Evolutionary conservation across 2,888 invertebrate genomes (phyloP).

Genomic region (Aleiodes alternator): DNA sequence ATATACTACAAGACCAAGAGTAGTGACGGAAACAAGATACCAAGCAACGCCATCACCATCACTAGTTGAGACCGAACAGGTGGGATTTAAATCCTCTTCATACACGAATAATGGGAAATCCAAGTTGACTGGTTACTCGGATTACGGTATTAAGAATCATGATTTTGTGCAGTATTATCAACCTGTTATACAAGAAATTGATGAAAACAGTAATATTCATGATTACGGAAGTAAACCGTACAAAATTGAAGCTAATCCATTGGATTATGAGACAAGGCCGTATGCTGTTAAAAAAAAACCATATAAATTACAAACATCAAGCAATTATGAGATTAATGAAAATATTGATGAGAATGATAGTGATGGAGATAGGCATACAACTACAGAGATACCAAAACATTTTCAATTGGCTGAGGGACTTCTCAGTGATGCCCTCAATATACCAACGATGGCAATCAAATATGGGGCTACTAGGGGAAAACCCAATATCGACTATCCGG

Average conservation of each 20-base stretch:
- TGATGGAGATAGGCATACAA: constrained; percentile 48
- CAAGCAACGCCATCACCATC: constrained; percentile 64
- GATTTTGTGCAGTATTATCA: constrained; percentile 66
- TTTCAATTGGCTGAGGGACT: constrained; percentile 56
- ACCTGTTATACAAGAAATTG: constrained; percentile 64
- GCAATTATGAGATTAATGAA: constrained; percentile 63
- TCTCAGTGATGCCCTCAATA: constrained; percentile 46
- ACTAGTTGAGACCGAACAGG: constrained; percentile 44
- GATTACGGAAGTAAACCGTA: constrained; percentile 49
- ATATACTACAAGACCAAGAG: constrained; percentile 63
- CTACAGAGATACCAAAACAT: constrained; percentile 56
- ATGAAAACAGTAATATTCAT: constrained; percentile 52
- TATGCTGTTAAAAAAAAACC: constrained; percentile 44
- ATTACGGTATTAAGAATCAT: constrained; percentile 55
- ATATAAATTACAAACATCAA: constrained; percentile 39
- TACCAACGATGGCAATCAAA: constrained; percentile 62
- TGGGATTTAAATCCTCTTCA: constrained; percentile 41
- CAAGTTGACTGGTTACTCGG: constrained; percentile 40
- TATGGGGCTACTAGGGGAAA: constrained; percentile 76
- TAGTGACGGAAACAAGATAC: constrained; percentile 68
- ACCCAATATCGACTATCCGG: constrained; percentile 89
- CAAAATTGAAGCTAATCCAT: constrained; percentile 45
- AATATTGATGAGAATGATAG: constrained; percentile 60
- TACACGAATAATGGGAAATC: constrained; percentile 54
- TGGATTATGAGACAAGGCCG: constrained; percentile 47